Conservation (phyloP, 1,140 invertebrate species). For the Rhopalosiphum maidis region DNA sequence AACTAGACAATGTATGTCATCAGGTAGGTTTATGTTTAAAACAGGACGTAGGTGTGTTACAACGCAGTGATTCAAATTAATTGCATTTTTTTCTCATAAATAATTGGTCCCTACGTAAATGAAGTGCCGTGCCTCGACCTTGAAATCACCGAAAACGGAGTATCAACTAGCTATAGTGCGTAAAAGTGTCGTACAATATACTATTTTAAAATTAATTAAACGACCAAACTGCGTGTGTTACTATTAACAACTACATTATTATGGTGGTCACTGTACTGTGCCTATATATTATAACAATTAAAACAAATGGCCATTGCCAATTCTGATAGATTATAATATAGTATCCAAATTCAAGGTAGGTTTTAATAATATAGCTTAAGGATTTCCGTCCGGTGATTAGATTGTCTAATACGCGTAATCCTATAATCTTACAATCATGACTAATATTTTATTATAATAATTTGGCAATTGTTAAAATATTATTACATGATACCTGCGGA, state of each 20-base stretch:
- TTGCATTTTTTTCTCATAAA: conserved; percentile 10
- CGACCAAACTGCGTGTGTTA: neutral
- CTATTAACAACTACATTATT: neutral
- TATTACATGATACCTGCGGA: neutral
- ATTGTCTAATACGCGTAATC: neutral
- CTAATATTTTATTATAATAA: neutral
- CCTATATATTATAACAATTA: neutral
- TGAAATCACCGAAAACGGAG: conserved; percentile 17
- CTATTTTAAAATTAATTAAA: neutral
- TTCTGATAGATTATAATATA: neutral
- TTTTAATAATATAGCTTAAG: neutral
- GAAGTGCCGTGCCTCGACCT: conserved; percentile 18
- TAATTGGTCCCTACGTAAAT: neutral
- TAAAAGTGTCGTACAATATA: neutral
- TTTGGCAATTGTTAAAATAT: neutral
- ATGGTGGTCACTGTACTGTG: neutral
- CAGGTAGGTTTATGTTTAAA: neutral
- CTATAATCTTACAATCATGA: neutral
- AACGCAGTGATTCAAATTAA: conserved; percentile 5
- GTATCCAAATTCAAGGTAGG: neutral
- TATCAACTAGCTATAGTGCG: neutral
- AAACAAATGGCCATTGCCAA: neutral
- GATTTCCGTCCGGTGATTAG: neutral
- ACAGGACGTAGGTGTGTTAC: conserved; percentile 7
- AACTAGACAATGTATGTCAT: conserved; percentile 27